Conservation (phyloP, 2,113 vertebrate species). For the Paramormyrops kingsleyae region DNA sequence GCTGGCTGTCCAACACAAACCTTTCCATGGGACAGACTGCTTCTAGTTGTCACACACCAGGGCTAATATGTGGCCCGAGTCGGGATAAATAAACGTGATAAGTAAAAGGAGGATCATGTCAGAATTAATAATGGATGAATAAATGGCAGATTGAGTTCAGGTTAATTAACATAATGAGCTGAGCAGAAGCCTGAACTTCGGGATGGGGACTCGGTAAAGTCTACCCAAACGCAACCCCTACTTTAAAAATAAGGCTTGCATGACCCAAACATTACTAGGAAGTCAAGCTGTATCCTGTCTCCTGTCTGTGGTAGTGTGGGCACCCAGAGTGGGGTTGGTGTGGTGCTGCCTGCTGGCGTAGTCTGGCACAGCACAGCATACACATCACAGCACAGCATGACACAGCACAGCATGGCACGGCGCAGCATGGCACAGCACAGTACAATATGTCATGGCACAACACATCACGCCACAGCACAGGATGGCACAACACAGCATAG, state of each 20-base stretch:
- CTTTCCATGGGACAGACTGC: conserved; percentile 58
- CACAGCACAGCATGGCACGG: too few relatives aligned
- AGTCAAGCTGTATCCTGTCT: neutral
- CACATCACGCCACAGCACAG: too few relatives aligned
- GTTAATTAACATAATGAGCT: neutral
- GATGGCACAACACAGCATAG: too few relatives aligned
- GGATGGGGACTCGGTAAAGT: neutral
- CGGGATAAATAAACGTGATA: conserved; percentile 52
- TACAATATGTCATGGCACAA: too few relatives aligned
- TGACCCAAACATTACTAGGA: neutral
- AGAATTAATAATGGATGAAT: conserved; percentile 55
- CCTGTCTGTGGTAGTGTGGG: neutral
- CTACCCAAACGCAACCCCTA: neutral
- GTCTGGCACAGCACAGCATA: neutral
- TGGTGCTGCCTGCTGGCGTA: neutral
- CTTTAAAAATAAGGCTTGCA: neutral
- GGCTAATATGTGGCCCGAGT: conserved; percentile 24
- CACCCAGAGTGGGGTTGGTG: neutral
- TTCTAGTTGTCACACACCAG: conserved; percentile 47
- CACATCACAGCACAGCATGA: neutral
- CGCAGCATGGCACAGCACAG: too few relatives aligned
- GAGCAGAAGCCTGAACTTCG: conserved; percentile 21
- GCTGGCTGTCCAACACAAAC: conserved; percentile 57
- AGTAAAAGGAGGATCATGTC: conserved; percentile 27
- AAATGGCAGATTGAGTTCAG: neutral